Base-by-base conservation (phyloP, 1,140 invertebrate species). In the Procambarus virginalis region DNA sequence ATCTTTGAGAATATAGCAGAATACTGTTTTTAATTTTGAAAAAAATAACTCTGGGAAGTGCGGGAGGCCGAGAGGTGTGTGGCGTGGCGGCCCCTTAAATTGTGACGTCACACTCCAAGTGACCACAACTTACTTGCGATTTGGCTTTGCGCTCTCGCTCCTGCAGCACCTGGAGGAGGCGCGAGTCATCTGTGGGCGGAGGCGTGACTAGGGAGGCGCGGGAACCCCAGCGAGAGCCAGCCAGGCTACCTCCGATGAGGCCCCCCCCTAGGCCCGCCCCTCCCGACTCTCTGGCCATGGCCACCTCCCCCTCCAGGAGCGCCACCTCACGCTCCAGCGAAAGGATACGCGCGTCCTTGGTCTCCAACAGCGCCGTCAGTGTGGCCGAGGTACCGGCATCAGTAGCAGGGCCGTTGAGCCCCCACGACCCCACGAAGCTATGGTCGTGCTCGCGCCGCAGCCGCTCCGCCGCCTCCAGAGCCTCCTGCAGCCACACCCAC, bases 301-400 rank as follows among this genome's bases (percentile, higher is more conserved):
- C 92, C 77, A 95, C 86, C 88, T 94, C 94, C 75, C 94, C 93
- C 89, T 95, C 94, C 93, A 97, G 95, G 92, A 97, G 94, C 86
- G 95, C 95, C 89, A 98, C 95, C 93, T 97, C 96, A 92, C 96
- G 96, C 95, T 98, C 97, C 94, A 98, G 95, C 80, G 96, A 97
- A 92, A 96, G 95, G 94, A 98, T 98, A 93, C 97, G 95, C 90
- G 96, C 96, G 94, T 97, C 97, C 95, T 98, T 97, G 79, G 96
- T 97, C 94, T 97, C 96, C 93, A 97, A 95, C 93, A 97, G 96
- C 87, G 96, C 96, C 84, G 96, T 96, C 93, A 97, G 95, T 89
- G 96, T 96, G 94, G 95, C 96, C 93, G 96, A 96, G 91, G 96
- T 95, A 93, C 95, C 95, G 94, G 95, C 95, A 82, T 95, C 95